Percentiles rank a stretch among this genome's conserved stretches.
Conservation (phyloP, 2,888 invertebrate species). For the Syrphus vitripennis region DNA sequence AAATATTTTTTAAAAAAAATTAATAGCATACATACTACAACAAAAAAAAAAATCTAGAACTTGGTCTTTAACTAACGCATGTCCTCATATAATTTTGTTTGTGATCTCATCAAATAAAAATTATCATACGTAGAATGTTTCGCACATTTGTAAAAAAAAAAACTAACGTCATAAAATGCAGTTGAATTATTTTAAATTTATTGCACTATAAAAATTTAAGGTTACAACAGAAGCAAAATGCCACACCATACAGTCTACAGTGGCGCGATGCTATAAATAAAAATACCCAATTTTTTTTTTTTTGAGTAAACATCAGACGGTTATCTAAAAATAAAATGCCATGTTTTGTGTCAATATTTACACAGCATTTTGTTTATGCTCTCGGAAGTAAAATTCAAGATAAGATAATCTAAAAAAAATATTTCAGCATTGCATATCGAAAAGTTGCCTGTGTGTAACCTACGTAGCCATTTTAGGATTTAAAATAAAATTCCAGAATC, state of each 20-base stretch:
- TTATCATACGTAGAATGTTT: neutral
- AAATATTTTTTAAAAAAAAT: too few relatives aligned
- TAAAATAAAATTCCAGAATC: too few relatives aligned
- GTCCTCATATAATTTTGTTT: too few relatives aligned
- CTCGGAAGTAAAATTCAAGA: neutral
- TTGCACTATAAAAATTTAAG: neutral
- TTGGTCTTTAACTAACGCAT: too few relatives aligned
- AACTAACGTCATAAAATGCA: neutral
- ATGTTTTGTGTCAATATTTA: neutral
- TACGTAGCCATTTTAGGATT: too few relatives aligned
- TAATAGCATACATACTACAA: too few relatives aligned
- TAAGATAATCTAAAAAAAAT: too few relatives aligned
- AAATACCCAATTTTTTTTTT: neutral
- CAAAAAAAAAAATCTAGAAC: too few relatives aligned
- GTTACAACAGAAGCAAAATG: neutral
- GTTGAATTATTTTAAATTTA: neutral
- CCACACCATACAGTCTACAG: neutral
- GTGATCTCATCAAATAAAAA: neutral
- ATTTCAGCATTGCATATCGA: too few relatives aligned
- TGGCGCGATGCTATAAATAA: neutral
- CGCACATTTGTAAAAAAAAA: neutral
- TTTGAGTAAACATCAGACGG: neutral
- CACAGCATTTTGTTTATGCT: neutral
- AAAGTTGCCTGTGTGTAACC: too few relatives aligned
- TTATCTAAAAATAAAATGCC: neutral